Percentiles rank a stretch among this genome's conserved stretches.
Evolutionary conservation across 2,797 vertebrate species (phyloP).

Genomic region (Brachyalestes nurse): DNA sequence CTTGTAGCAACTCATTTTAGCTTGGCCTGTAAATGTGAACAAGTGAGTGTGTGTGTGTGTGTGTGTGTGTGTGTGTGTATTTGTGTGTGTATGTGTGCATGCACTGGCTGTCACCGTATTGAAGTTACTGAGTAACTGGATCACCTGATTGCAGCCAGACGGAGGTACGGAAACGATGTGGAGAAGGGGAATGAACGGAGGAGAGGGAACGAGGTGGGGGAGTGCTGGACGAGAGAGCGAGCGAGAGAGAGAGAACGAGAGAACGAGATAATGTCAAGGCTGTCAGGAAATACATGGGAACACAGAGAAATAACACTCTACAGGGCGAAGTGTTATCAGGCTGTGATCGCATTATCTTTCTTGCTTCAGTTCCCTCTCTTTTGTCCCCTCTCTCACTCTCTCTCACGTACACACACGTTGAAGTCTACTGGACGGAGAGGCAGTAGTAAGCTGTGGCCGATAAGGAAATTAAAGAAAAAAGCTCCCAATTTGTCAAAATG

Average conservation of each 20-base stretch:
- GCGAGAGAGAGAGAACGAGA: neutral
- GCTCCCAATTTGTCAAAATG: no score
- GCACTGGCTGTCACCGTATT: neutral
- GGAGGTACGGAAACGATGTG: neutral
- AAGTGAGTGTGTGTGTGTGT: slow-evolving; percentile 18
- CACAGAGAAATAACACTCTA: slow-evolving; percentile 32
- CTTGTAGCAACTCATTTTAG: slow-evolving; percentile 18
- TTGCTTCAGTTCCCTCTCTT: slow-evolving; percentile 2
- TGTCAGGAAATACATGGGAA: slow-evolving; percentile 41
- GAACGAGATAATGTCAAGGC: slow-evolving; percentile 30
- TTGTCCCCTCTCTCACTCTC: neutral
- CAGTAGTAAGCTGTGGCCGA: slow-evolving; percentile 2
- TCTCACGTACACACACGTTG: neutral
- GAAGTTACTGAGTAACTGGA: slow-evolving; percentile 22
- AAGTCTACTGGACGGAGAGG: neutral
- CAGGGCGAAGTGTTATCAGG: slow-evolving; percentile 38
- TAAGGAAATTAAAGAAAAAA: slow-evolving; percentile 5
- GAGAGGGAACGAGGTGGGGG: slow-evolving; percentile 6
- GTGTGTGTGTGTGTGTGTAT: neutral
- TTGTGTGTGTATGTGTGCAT: neutral
- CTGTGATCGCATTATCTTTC: slow-evolving; percentile 14
- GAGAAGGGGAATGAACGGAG: slow-evolving; percentile 6
- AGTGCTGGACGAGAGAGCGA: no score
- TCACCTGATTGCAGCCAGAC: neutral
- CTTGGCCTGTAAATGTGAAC: slow-evolving; percentile 32